phyloP scores from a whole-genome alignment of 2,797 vertebrate genomes.

The Etheostoma nigrum region DNA sequence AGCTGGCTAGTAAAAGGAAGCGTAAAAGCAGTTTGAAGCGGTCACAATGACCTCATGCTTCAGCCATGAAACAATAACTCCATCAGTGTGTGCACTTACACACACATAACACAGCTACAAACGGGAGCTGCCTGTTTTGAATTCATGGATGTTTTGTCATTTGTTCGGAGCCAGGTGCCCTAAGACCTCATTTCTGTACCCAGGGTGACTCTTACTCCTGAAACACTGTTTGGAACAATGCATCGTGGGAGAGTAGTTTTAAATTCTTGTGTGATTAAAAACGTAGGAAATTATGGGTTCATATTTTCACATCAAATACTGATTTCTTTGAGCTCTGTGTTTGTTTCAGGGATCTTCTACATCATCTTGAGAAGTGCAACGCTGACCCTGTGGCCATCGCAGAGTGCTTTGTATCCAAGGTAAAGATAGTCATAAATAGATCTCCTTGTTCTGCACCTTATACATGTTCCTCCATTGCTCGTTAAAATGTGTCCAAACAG shows the following conservation, averaged over 20 bases:
- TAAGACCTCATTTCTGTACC: conserved; percentile 43
- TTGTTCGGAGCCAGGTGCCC: conserved; percentile 53
- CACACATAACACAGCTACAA: conserved; percentile 23
- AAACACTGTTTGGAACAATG: conserved; percentile 56
- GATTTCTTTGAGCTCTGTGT: conserved; percentile 29
- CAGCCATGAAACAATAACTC: conserved; percentile 74
- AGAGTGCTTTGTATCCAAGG: conserved; percentile 98
- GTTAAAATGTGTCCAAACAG: conserved; percentile 66
- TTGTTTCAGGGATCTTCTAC: conserved; percentile 90
- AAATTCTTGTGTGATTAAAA: conserved; percentile 3
- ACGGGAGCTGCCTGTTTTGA: conserved; percentile 58
- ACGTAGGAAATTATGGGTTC: not conserved
- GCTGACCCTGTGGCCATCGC: conserved; percentile 97
- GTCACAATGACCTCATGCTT: conserved; percentile 71
- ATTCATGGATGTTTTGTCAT: conserved; percentile 77
- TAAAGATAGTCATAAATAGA: conserved; percentile 72
- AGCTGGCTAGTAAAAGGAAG: conserved; percentile 61
- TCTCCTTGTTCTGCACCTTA: not conserved
- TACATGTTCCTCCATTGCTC: conserved; percentile 33
- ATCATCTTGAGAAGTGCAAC: conserved; percentile 96
- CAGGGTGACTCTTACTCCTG: conserved; percentile 38
- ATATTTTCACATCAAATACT: not conserved
- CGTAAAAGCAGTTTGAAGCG: conserved; percentile 59
- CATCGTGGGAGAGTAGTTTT: conserved; percentile 27
- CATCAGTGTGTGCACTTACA: conserved; percentile 5